Conservation (phyloP, 2,113 vertebrate genomes). For the Daubentonia madagascariensis region DNA sequence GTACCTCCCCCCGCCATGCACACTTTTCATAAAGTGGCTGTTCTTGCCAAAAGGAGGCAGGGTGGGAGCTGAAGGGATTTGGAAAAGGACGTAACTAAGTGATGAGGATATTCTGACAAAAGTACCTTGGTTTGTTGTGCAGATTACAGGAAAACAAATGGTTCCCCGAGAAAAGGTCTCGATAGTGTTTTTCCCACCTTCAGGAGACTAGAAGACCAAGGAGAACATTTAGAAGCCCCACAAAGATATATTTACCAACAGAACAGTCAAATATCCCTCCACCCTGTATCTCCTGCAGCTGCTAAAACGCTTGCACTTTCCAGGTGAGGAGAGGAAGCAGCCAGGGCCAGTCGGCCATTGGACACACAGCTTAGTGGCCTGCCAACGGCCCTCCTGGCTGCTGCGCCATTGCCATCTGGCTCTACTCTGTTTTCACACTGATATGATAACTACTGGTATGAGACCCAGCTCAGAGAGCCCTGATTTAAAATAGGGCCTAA, state of each 20-base stretch:
- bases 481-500: not conserved
- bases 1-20: not conserved
- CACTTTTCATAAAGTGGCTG: not conserved
- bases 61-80: not conserved
- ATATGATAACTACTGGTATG: not conserved
- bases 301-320: not conserved
- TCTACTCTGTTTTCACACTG: not conserved
- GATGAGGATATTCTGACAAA: not conserved
- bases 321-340: not conserved
- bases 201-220: not conserved
- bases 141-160: not conserved
- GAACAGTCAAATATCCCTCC: not conserved
- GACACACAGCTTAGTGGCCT: not conserved
- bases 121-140: not conserved
- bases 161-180: not conserved
- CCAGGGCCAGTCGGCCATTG: not conserved
- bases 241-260: not conserved
- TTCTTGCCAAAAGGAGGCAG: not conserved
- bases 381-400: not conserved
- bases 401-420: not conserved
- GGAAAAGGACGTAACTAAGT: not conserved
- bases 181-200: not conserved
- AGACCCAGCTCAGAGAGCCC: not conserved
- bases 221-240: not conserved
- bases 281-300: not conserved